phyloP scores from a whole-genome alignment of 2,888 invertebrate genomes.

The Phortica okadai region DNA sequence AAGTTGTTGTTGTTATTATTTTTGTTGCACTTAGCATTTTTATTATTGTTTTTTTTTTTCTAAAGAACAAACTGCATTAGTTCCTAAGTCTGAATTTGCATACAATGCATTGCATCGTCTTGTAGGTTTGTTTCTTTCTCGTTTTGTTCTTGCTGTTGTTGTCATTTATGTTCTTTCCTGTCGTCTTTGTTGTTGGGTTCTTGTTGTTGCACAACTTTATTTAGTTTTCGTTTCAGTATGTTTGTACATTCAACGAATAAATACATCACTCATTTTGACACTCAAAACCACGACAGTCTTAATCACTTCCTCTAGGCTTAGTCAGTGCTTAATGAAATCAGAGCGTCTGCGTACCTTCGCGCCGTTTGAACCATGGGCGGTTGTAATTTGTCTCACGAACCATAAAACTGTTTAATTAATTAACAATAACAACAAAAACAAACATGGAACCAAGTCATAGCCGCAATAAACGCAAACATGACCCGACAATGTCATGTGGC shows the following conservation, averaged over 20 bases:
- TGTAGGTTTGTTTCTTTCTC: background rate
- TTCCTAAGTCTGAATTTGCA: slow-evolving; percentile 55
- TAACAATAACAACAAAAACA: slow-evolving; percentile 11
- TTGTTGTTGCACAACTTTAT: slow-evolving; percentile 8
- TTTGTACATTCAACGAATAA: slow-evolving; percentile 4
- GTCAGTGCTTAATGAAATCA: background rate
- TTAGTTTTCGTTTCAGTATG: background rate
- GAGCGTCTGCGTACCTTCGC: background rate
- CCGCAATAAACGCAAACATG: background rate
- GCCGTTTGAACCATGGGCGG: background rate
- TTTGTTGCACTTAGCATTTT: slow-evolving; percentile 28
- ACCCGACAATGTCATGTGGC: slow-evolving; percentile 5
- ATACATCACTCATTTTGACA: slow-evolving; percentile 9
- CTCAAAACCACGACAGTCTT: slow-evolving; percentile 5
- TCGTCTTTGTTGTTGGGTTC: background rate
- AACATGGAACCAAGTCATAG: background rate
- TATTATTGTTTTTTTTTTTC: slow-evolving; percentile 52
- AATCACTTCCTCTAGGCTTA: slow-evolving; percentile 6
- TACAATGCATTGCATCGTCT: slow-evolving; percentile 51
- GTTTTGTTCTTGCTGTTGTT: background rate
- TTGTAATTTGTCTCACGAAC: slow-evolving; percentile 1
- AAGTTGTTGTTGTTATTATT: slow-evolving; percentile 52
- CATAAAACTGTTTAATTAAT: slow-evolving; percentile 17
- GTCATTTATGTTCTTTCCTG: slow-evolving; percentile 16
- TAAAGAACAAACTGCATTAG: slow-evolving; percentile 31